phyloP scores from a whole-genome alignment of 2,113 vertebrate genomes.

The Malurus melanocephalus region DNA sequence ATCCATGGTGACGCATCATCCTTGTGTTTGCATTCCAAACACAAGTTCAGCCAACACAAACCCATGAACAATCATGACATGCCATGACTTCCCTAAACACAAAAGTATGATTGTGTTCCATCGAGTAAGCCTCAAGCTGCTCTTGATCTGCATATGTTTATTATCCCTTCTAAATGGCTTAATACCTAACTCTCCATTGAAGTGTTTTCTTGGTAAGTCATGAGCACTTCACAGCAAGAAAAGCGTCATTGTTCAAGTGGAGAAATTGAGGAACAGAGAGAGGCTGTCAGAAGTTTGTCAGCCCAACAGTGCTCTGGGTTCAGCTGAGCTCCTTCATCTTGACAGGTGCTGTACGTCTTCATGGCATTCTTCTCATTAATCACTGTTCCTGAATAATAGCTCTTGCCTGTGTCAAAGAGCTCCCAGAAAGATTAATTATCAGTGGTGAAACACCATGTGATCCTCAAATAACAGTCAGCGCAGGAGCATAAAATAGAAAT shows the following conservation, averaged over 20 bases:
- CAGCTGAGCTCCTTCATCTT: not conserved
- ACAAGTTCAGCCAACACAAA: not conserved
- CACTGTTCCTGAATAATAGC: not conserved
- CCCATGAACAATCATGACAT: not conserved
- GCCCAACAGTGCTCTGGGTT: fast-evolving
- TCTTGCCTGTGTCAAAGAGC: not conserved
- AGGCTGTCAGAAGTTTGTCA: not conserved
- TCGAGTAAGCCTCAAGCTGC: not conserved
- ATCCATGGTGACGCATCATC: not conserved
- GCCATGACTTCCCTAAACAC: not conserved
- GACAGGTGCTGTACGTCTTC: not conserved
- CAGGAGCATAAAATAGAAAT: not conserved
- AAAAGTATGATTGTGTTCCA: not conserved
- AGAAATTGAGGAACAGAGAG: not conserved
- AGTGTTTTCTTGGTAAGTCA: not conserved
- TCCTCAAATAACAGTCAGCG: not conserved
- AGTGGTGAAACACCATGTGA: not conserved
- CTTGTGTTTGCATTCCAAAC: not conserved
- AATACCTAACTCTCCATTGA: not conserved
- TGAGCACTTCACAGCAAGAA: not conserved
- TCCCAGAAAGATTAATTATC: slow-evolving; percentile 9
- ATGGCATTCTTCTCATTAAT: not conserved
- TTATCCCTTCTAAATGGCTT: not conserved
- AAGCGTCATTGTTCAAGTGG: not conserved
- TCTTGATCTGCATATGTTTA: not conserved